A percentile compares a stretch with the other conserved stretches of the same genome.
These are phyloP conservation scores for Pachydiplax longipennis DNA, from an alignment of 2,888 invertebrate species.

Conservation along the genomic window DNA sequence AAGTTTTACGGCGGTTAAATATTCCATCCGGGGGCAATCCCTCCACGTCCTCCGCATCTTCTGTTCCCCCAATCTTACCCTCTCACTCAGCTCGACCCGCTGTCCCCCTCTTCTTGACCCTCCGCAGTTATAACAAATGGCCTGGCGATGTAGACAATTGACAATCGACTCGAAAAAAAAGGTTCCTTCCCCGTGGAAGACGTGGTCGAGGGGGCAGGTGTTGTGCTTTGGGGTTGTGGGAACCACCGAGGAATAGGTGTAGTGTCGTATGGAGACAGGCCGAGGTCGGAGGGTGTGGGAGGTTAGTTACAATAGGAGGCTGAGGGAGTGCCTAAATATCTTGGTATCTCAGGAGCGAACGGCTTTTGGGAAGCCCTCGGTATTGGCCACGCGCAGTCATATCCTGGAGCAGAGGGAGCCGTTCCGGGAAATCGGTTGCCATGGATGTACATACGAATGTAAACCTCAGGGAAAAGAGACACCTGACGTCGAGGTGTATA, in stretches of 20 bases:
- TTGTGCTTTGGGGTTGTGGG: neutral
- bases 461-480: no score
- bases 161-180: conserved; percentile 27
- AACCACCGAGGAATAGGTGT: neutral
- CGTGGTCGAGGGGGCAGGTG: neutral
- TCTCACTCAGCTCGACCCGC: neutral
- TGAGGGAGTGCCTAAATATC: neutral
- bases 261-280: neutral
- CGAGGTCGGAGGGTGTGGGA: neutral
- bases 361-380: neutral
- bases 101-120: neutral
- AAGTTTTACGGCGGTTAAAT: neutral
- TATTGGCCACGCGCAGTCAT: neutral
- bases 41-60: neutral
- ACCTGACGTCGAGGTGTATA: no score
- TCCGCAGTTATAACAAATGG: conserved; percentile 29
- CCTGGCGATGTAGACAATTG: conserved; percentile 26
- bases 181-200: neutral
- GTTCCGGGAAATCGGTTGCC: no score
- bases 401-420: no score
- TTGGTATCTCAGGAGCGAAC: neutral
- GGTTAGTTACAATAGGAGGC: neutral
- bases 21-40: neutral
- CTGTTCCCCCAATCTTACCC: neutral
- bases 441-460: no score